Evolutionary conservation across 2,888 invertebrate species (phyloP).

Genomic region (Eilema sororculum): DNA sequence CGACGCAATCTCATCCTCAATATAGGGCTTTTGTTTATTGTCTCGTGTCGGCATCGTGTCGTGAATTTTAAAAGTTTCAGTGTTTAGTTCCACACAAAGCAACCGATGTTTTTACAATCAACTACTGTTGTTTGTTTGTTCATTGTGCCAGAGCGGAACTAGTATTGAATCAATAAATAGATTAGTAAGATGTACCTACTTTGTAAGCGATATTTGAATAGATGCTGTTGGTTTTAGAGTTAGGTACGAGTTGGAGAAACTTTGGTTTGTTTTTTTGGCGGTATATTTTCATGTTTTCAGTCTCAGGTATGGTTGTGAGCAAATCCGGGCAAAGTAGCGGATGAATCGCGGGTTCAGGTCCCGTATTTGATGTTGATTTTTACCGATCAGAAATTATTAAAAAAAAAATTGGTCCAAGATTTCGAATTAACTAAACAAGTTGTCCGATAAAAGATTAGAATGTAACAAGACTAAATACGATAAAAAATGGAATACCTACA

Average conservation of each 20-base stretch:
- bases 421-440: no score
- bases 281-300: neutral
- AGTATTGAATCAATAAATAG: constrained; percentile 81
- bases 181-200: constrained; percentile 70
- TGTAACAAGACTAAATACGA: no score
- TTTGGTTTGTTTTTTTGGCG: neutral
- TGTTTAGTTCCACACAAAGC: constrained; percentile 48
- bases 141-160: constrained; percentile 55
- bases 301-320: no score
- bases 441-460: no score
- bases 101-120: constrained; percentile 56
- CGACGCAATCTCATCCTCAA: neutral
- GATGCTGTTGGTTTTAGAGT: constrained; percentile 55
- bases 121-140: constrained; percentile 74
- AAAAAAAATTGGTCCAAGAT: no score
- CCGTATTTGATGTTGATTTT: no score
- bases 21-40: neutral
- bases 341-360: no score
- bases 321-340: no score
- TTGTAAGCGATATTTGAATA: constrained; percentile 74
- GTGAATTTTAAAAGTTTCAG: constrained; percentile 36
- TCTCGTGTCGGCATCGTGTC: constrained; percentile 14
- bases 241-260: constrained; percentile 14
- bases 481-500: no score
- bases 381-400: no score